Conservation (phyloP, 1,140 invertebrate genomes). For the Hyles euphorbiae region DNA sequence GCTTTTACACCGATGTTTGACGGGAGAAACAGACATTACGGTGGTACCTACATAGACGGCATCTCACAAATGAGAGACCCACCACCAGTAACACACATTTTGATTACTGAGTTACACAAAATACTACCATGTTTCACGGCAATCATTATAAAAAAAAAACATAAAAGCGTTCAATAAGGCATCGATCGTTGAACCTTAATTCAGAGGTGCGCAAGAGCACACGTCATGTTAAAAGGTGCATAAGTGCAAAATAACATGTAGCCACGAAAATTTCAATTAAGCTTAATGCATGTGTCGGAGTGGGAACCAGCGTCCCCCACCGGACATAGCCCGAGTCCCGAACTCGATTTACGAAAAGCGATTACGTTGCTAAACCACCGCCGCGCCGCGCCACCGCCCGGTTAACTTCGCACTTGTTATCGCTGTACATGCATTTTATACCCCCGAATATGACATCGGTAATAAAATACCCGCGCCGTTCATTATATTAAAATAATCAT, state of each 20-base stretch:
- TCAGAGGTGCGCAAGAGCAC: constrained; percentile 24
- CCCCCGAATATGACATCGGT: constrained; percentile 24
- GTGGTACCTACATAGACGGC: too few species aligned
- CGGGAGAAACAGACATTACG: too few species aligned
- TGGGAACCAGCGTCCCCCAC: constrained; percentile 10
- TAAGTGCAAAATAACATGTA: constrained; percentile 63
- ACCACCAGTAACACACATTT: too few species aligned
- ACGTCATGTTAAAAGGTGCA: constrained; percentile 56
- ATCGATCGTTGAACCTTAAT: constrained; percentile 52
- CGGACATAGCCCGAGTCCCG: constrained; percentile 7
- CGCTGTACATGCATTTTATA: constrained; percentile 37
- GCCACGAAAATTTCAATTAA: constrained; percentile 68
- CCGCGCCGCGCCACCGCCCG: constrained; percentile 7
- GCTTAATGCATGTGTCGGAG: constrained; percentile 54
- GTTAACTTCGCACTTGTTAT: constrained; percentile 41
- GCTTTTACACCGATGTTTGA: too few species aligned
- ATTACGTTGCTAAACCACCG: constrained; percentile 40
- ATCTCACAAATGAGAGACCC: too few species aligned
- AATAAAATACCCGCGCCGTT: constrained; percentile 6
- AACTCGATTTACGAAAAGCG: constrained; percentile 52
- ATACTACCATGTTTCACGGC: too few species aligned
- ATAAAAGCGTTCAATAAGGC: constrained; percentile 3
- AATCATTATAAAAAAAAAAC: too few species aligned
- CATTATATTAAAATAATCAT: constrained; percentile 13
- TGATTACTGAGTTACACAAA: too few species aligned